Percentiles rank a stretch among this genome's conserved stretches.
Conservation (phyloP, 2,888 invertebrate genomes). For the Dolomedes plantarius region DNA sequence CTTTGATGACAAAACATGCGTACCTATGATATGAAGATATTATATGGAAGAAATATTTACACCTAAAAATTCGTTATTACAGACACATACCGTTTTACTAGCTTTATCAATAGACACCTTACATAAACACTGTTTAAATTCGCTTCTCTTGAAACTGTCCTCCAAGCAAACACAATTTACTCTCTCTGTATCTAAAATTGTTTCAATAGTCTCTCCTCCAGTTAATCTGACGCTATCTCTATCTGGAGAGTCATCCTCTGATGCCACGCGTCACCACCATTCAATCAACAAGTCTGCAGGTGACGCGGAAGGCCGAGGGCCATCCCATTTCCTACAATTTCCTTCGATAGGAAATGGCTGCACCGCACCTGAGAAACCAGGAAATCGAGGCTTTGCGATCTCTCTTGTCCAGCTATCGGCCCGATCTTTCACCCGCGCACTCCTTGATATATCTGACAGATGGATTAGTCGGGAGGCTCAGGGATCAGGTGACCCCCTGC, state of each 20-base stretch:
- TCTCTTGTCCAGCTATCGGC: not conserved
- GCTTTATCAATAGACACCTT: too few relatives aligned
- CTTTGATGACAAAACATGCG: too few relatives aligned
- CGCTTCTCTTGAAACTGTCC: too few relatives aligned
- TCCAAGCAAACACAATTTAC: too few relatives aligned
- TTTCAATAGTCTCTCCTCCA: too few relatives aligned
- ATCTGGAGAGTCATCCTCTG: not conserved
- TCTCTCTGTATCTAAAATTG: too few relatives aligned
- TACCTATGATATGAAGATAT: too few relatives aligned
- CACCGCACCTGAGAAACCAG: not conserved
- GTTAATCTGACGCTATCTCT: too few relatives aligned
- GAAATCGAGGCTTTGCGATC: constrained; percentile 30
- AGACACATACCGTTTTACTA: too few relatives aligned
- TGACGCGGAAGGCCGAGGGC: constrained; percentile 55
- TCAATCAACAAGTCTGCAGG: constrained; percentile 20
- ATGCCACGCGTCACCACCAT: not conserved
- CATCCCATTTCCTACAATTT: constrained; percentile 54
- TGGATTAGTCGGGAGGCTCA: constrained; percentile 1
- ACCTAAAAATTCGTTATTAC: too few relatives aligned
- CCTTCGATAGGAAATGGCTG: constrained; percentile 21
- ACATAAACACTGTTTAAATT: too few relatives aligned
- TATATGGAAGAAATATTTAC: too few relatives aligned
- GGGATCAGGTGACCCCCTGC: constrained; percentile 32
- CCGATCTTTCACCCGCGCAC: not conserved
- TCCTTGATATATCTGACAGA: not conserved